Base-by-base conservation (phyloP, 2,113 vertebrate genomes). In the Bos indicus region DNA sequence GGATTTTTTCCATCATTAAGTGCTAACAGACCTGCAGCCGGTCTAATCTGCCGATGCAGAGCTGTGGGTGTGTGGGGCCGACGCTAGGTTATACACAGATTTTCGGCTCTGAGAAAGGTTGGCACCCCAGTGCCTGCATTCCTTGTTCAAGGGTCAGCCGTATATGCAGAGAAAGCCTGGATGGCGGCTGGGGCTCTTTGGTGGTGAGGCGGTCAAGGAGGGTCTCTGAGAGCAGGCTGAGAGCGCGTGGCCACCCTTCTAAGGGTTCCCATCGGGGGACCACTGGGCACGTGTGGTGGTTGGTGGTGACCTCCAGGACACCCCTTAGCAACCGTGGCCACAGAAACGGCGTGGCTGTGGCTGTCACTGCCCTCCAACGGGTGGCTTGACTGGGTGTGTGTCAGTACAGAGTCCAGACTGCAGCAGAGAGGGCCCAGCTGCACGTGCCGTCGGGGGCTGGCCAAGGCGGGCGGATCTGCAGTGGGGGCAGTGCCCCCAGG, bases 71-170 rank as follows among this genome's bases (percentile, higher is more conserved):
- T n/a, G 51, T 0, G 3, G 51, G 51, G 33, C 51, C 2, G 11
- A 23, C 2, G 0, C 1, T 40, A 3, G 13, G n/a, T 36, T 7
- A 25, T 23, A 25, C 21, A 15, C 1, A 7, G 51, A 9, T 40
- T 56, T 36, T 36, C 1, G 4, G 13, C n/a, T 40, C 52, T 83
- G 52, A 1, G 2, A 15, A 83, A 21, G n/a, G 81, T 56, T 25
- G 33, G 81, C 12, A n/a, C 52, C 81, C 30, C 12, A 9, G 15
- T 2, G 19, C 51, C 52, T 14, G 13, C 33, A 12, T 56, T 9
- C 52, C 4, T 6, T 5, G n/a, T 56, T 36, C 52, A 36, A 15
- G 81, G 81, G 52, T 56, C 52, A 36, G 6, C 52, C 8, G 33
- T 36, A 23, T 54, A 6, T 7, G 6, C 30, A 17, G 56, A 54